Base-by-base conservation (phyloP, 2,113 vertebrate genomes). In the Myotis davidii region DNA sequence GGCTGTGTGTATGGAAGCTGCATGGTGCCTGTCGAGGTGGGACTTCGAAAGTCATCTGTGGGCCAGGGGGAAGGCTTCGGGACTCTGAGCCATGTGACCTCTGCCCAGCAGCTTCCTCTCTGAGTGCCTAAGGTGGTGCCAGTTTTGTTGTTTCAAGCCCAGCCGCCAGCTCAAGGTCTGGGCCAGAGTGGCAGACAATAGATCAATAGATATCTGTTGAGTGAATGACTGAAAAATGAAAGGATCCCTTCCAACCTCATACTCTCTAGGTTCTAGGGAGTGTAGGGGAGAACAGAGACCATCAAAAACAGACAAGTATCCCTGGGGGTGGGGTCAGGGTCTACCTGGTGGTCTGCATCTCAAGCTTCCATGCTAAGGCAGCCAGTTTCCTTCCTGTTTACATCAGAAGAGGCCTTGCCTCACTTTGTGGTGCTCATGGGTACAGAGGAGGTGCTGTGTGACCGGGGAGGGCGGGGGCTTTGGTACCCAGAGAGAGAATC, bases 141-240 rank as follows among this genome's bases (percentile, higher is more conserved):
- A 23, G n/a, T 92, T 91, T 78, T 72, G 12, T 73, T 48, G 12
- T 73, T 81, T 61, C 48, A 72, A 61, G 34, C 25, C 73, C 54
- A 73, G 5, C 9, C 20, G 3, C 77, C 61, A 54, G 52, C 56
- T 88, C 25, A 87, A 29, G 67, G 32, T 79, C 69, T 89, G 54
- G 23, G 20, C 64, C 65, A 83, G 54, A 83, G 52, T n/a, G 27
- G 50, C 70, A 69, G 78, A 50, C 23, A 61, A 69, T 42, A 86
- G 67, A 3, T 52, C 20, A 54, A 78, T 54, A 88, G 67, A 4
- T 52, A 89, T 65, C 52, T 94, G 42, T 72, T 70, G 34, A 89
- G 70, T 73, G 64, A 94, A 82, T 74, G 37, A 70, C 37, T 72
- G 67, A 70, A 21, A 89, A 91, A 56, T 37, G 37, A 87, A 93